Base-by-base conservation (phyloP, 2,113 vertebrate species). In the Ptychochromis oligacanthus region DNA sequence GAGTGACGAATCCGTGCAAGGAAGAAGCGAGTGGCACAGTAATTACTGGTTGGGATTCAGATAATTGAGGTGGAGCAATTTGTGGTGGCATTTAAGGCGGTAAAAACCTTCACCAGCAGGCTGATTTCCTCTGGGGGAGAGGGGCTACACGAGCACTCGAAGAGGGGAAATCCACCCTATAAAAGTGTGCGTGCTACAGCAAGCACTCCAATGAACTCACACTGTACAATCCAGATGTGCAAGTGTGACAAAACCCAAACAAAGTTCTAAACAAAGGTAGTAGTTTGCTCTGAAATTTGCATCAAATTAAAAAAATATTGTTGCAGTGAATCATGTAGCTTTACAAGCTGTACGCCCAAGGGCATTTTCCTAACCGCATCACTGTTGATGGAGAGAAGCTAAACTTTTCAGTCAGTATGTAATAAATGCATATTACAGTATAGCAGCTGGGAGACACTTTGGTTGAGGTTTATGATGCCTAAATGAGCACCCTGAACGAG, bases 141-240 rank as follows among this genome's bases (percentile, higher is more conserved):
- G 77, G 80, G 36, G 74, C 67, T 88, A 28, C 7, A 57, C 28
- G 9, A 60, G 76, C 46, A 40, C 75, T 76, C 38, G 4, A 49
- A 7, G 8, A 90, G 91, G 91, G 89, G 89, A 93, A 90, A 89
- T 88, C 87, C 85, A 83, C 54, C 67, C 58, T 52, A 72, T 90
- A 88, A 91, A 91, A 83, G 40, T 75, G 8, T 82, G 65, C 80
- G 13, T 77, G 80, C 82, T 52, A 64, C 38, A 81, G 81, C 77
- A 5, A 87, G 38, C 34, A 18, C 77, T 52, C 43, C 75, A 74
- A 46, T 55, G 12, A 56, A 54, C 38, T 56, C 26, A 13, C 56
- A 72, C 52, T 75, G 55, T 81, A 86, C 57, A 79, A 22, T 83
- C 78, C 87, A 90, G 87, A 86, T 79, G 83, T 84, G 28, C 10